These are phyloP conservation scores for Oithona nana DNA, from an alignment of 2,888 invertebrate genomes.

Conservation along the genomic window DNA sequence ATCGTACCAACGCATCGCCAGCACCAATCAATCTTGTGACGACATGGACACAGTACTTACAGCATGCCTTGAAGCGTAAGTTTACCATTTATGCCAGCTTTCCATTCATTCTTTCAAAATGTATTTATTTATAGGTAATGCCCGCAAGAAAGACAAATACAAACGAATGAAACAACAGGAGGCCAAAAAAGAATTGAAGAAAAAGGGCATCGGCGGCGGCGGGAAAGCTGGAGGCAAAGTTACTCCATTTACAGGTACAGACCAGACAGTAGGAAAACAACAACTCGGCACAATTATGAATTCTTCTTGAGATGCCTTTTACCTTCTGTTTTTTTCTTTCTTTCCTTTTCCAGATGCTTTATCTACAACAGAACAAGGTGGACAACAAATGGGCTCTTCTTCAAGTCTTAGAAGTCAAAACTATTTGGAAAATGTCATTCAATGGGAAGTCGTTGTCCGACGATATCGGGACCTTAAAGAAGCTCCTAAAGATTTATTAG, in stretches of 20 bases:
- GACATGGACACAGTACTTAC: constrained; percentile 68
- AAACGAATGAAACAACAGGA: constrained; percentile 9
- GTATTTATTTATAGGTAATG: background rate
- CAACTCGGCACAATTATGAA: no score
- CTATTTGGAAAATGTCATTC: constrained; percentile 68
- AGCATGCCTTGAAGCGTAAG: background rate
- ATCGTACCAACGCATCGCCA: constrained; percentile 86
- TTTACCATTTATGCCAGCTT: background rate
- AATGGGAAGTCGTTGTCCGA: constrained; percentile 75
- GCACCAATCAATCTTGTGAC: constrained; percentile 93
- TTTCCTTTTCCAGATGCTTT: constrained; percentile 39
- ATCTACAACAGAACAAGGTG: constrained; percentile 54
- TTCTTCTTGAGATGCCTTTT: no score
- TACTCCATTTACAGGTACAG: constrained; percentile 37
- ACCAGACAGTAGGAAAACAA: constrained; percentile 10
- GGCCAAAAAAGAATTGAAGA: background rate
- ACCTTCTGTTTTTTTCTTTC: background rate
- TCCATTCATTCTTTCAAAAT: background rate
- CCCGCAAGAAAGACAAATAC: constrained; percentile 12
- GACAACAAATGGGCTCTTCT: constrained; percentile 56
- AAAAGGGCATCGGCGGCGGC: background rate
- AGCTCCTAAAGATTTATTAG: background rate
- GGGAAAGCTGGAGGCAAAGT: constrained; percentile 58
- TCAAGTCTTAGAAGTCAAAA: constrained; percentile 56
- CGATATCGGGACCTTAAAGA: constrained; percentile 53